Base-by-base conservation (phyloP, 2,888 invertebrate genomes). In the Zhuqinia jingwanae region DNA sequence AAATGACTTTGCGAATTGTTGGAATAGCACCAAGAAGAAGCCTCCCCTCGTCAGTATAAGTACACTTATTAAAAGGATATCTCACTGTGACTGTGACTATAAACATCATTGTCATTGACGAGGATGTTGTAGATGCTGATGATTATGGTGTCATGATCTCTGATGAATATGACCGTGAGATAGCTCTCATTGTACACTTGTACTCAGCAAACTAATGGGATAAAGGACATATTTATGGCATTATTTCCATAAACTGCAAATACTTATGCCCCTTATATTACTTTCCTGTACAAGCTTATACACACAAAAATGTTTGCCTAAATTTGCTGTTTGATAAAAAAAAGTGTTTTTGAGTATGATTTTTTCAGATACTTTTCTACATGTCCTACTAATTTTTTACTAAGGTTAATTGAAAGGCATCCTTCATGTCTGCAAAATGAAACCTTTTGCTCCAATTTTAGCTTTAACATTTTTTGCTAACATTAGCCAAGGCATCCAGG, bases 391-490 rank as follows among this genome's bases (percentile, higher is more conserved):
- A 77, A n/a, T n/a, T 65, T 27, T 13, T 45, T 45, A 50, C 30
- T 79, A 42, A 50, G n/a, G 50, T 68, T 80, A 80, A 68, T 80
- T 80, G 36, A 30, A 68, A 68, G 36, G 56, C 53, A 30, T 68
- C 68, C 68, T 80, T 79, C 65, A 60, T 60, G 63, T 22, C 50
- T 47, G 20, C 2, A 65, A 65, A 65, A 42, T 3, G 20, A 17
- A 76, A 45, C 42, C 56, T 20, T 56, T 56, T 58, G 36, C 30
- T 20, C 56, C 30, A 10, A 53, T 56, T 36, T 36, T 36, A 36
- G 36, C 5, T 36, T 36, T 36, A 8, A 3, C 3, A 8, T 36
- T 36, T 36, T 6, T 8, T 36, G 36, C 3, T 36, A 36, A 50
- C n/a, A 50, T 15, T 50, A 15, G 6, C 10, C 25, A n/a, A n/a